Evolutionary conservation across 2,888 invertebrate genomes (phyloP), one percentile per base, ranked within the genome.

Genomic region (Brachyptera risi): DNA sequence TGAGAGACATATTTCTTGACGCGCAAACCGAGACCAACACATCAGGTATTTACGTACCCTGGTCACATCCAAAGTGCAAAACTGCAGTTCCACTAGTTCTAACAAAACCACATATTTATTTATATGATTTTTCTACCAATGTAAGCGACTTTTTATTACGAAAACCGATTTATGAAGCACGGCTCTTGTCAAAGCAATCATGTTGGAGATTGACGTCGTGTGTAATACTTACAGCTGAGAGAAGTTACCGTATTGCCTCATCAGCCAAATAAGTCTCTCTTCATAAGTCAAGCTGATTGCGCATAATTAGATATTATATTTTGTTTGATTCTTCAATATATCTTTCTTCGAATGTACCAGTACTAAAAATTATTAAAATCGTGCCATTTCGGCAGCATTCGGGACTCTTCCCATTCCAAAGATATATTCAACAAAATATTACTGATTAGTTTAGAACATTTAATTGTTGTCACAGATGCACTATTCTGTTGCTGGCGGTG

Each of bases 401-500:
- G n/a, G n/a, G n/a, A 9, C 42, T 42, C 19, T 19, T 42, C 21
- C 35, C 15, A 40, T 31, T 35, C 15, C 24, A 24, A 21, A 42
- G 35, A 24, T 37, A 42, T 24, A 56, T n/a, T 35, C 17, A 56
- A 40, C 35, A 56, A 56, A 17, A 23, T 19, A 31, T 24, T 31
- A 35, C n/a, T n/a, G n/a, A n/a, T n/a, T n/a, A n/a, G n/a, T n/a
- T n/a, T 23, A 56, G 24, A 56, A 51, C 50, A 51, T 51, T 26
- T 26, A 49, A 27, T 26, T 13, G 50, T 24, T 23, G 50, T 17
- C 24, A 27, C 24, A 35, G 11, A 23, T 15, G 26, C 27, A 40
- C 26, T 59, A 63, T 38, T 63, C 61, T 7, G 61, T 15, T 17
- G 56, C 58, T 13, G 61, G 59, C 42, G 51, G 23, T 4, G 61